A percentile compares a stretch with the other conserved stretches of the same genome.
These are phyloP conservation scores for Apocrypta bakeri DNA, from an alignment of 1,140 invertebrate genomes.

Conservation along the genomic window DNA sequence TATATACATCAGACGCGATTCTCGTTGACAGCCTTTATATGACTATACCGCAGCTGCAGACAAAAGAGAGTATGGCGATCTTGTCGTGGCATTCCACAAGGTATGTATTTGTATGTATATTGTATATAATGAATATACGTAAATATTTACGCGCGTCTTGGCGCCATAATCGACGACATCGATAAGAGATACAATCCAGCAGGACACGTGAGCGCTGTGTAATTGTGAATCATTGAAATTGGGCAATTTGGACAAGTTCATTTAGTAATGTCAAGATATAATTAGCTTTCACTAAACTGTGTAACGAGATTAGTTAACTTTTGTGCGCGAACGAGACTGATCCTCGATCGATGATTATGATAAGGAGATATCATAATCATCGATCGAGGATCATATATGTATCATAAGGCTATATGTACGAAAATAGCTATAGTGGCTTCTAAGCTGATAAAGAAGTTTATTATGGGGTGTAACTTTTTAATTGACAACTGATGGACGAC, in stretches of 20 bases:
- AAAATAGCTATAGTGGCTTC: too few relatives aligned
- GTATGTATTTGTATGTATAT: slow-evolving; percentile 29
- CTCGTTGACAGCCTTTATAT: background rate
- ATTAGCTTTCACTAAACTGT: background rate
- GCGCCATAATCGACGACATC: background rate
- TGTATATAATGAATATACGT: background rate
- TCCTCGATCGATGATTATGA: background rate
- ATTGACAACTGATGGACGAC: background rate
- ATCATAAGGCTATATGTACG: too few relatives aligned
- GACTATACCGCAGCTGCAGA: background rate
- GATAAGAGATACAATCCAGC: slow-evolving; percentile 8
- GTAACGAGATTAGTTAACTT: slow-evolving; percentile 6
- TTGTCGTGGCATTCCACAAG: slow-evolving; percentile 44
- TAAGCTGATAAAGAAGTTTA: too few relatives aligned
- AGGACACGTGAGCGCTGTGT: slow-evolving; percentile 22
- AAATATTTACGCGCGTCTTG: background rate
- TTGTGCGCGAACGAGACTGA: background rate
- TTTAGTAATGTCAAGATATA: background rate
- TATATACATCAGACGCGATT: background rate
- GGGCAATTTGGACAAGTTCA: background rate
- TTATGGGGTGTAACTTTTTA: background rate
- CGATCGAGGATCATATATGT: too few relatives aligned
- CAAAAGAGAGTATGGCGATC: slow-evolving; percentile 14
- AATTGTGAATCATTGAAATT: slow-evolving; percentile 62
- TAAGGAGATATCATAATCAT: background rate